Conservation (phyloP, 2,888 invertebrate genomes). For the Phyllotreta cruciferae region DNA sequence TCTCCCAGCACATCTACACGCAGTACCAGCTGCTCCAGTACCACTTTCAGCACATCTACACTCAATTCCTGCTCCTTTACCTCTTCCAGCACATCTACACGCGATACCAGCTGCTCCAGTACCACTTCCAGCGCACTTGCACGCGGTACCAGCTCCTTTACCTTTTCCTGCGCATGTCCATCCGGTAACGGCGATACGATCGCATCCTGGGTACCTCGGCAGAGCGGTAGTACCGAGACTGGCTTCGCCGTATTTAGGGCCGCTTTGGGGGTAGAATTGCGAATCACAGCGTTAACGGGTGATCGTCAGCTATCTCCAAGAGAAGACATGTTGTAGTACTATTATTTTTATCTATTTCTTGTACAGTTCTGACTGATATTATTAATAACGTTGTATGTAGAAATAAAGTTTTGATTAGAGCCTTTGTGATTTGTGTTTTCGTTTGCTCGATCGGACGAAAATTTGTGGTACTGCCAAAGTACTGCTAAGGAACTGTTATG, state of each 20-base stretch:
- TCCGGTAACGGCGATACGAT: background rate
- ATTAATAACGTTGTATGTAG: too few species aligned
- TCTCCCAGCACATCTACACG: slow-evolving; percentile 29
- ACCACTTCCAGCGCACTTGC: slow-evolving; percentile 32
- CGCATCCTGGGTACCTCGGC: too few species aligned
- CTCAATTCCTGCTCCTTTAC: slow-evolving; percentile 25
- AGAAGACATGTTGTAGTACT: too few species aligned
- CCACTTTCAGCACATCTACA: background rate
- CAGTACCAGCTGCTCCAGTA: slow-evolving; percentile 23
- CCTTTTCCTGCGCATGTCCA: too few species aligned
- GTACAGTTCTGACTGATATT: too few species aligned
- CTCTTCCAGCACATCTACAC: background rate
- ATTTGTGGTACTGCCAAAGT: too few species aligned
- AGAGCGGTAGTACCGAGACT: slow-evolving; percentile 23
- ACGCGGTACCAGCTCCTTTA: slow-evolving; percentile 29
- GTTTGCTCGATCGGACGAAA: too few species aligned
- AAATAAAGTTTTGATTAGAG: slow-evolving; percentile 21
- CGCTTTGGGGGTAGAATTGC: slow-evolving; percentile 1
- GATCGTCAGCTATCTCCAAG: too few species aligned
- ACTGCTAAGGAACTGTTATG: too few species aligned
- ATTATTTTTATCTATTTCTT: too few species aligned
- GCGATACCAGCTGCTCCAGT: slow-evolving; percentile 8
- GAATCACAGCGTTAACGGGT: too few species aligned
- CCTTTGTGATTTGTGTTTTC: too few species aligned
- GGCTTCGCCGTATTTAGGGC: slow-evolving; percentile 31